Conservation (phyloP, 1,140 invertebrate species). For the Tetragnatha versicolor region DNA sequence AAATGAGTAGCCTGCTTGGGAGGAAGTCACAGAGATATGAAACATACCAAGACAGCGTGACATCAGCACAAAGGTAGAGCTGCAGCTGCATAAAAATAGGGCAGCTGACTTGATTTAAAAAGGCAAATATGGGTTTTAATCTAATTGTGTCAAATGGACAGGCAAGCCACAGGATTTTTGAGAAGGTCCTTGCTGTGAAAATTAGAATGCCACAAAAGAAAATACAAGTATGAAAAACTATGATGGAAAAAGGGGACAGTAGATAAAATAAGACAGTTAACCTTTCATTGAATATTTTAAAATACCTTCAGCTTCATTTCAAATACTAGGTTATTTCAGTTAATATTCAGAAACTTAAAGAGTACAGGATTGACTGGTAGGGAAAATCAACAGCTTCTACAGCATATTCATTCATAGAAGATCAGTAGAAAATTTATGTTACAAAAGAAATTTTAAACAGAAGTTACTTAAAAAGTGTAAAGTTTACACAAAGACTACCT, state of each 20-base stretch:
- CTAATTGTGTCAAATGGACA: conserved; percentile 50
- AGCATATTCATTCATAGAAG: too few relatives aligned
- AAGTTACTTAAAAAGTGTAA: too few relatives aligned
- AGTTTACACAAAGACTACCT: too few relatives aligned
- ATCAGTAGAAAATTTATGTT: too few relatives aligned
- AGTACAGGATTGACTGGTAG: too few relatives aligned
- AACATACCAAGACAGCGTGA: conserved; percentile 53
- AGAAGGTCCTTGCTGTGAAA: conserved; percentile 72
- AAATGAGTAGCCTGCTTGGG: background rate
- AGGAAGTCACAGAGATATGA: conserved; percentile 48
- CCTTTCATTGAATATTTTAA: background rate
- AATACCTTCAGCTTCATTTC: too few relatives aligned
- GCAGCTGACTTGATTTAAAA: conserved; percentile 51
- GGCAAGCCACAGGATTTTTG: conserved; percentile 69
- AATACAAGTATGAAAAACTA: conserved; percentile 31
- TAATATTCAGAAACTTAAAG: too few relatives aligned
- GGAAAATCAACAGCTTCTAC: too few relatives aligned
- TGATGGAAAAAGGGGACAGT: background rate
- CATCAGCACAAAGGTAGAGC: conserved; percentile 45
- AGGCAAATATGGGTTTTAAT: conserved; percentile 19
- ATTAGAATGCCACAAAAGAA: conserved; percentile 47
- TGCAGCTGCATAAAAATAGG: conserved; percentile 46
- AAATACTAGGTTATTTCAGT: too few relatives aligned
- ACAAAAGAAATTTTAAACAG: too few relatives aligned
- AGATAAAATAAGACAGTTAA: background rate